Evolutionary conservation across 2,888 invertebrate species (phyloP).

Genomic region (Agriotes lineatus): DNA sequence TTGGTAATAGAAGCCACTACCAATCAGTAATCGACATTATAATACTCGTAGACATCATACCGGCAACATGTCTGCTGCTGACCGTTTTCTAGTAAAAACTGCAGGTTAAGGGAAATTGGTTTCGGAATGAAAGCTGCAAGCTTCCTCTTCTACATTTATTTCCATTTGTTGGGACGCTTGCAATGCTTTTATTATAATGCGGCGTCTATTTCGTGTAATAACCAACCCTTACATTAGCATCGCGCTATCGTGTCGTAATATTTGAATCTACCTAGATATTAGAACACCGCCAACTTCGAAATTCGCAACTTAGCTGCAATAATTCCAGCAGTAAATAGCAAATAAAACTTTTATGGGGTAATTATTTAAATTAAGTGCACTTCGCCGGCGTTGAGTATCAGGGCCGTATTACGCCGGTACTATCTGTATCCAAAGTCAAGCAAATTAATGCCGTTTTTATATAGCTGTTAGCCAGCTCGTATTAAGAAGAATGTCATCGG

Average conservation of each 20-base stretch:
- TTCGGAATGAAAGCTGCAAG: no score
- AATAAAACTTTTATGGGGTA: constrained; percentile 19
- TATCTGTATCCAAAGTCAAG: background rate
- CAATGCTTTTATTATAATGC: no score
- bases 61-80: no score
- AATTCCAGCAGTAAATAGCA: constrained; percentile 6
- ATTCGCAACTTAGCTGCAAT: background rate
- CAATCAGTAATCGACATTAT: no score
- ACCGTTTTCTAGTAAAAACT: no score
- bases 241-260: background rate
- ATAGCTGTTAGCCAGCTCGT: background rate
- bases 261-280: background rate
- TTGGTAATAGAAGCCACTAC: no score
- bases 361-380: constrained; percentile 15
- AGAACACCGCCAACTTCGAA: background rate
- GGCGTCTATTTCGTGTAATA: no score
- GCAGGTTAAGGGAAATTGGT: no score
- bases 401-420: constrained; percentile 2
- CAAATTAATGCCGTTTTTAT: constrained; percentile 1
- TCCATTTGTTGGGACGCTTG: no score
- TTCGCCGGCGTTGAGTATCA: constrained; percentile 2
- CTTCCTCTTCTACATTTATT: no score
- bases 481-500: background rate
- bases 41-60: no score
- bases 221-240: no score